Base-by-base conservation (phyloP, 2,113 vertebrate genomes). In the Paradisaea rubra region DNA sequence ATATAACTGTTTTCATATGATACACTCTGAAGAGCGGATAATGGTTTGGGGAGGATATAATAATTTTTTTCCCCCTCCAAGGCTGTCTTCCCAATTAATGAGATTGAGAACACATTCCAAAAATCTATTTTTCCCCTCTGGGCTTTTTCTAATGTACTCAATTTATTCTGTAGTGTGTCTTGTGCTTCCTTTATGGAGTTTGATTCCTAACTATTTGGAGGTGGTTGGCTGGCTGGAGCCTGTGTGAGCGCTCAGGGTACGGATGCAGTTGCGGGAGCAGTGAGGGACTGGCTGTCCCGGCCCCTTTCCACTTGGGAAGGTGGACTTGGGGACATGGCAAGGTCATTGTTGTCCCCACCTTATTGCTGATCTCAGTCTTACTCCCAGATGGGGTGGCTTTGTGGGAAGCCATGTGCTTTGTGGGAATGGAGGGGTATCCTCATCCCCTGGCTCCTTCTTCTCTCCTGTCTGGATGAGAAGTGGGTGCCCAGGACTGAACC, bases 1-100 rank as follows among this genome's bases (percentile, higher is more conserved):
- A 97, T 92, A 93, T 97, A 97, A 97, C 95, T 97, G 84, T 93
- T 97, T 97, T 97, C 97, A 97, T 97, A 97, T 97, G 97, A 97
- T 95, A 66, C 76, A 92, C 86, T 91, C 94, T 86, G 65, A 94
- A 93, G 95, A 97, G 91, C 7, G 94, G 94, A 86, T 97, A 95
- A 96, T 97, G 93, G 91, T 91, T 97, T 89, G 77, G 88, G 94
- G 91, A 95, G 90, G 95, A 94, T 87, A 94, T 60, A 72, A 89
- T 84, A 0, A 30, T 86, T 73, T 74, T 63, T 69, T 21, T 30
- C 10, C 81, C 82, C 71, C 76, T 86, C 78, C 86, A 94, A 94
- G 93, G 90, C 96, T 95, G 94, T 92, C 95, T 97, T 96, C 91
- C 91, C 94, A 96, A 97, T 97, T 97, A 97, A 96, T 97, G 94